Percentiles rank a stretch among this genome's conserved stretches.
phyloP scores from a whole-genome alignment of 23 tunicate species.

The Halocynthia roretzi region DNA sequence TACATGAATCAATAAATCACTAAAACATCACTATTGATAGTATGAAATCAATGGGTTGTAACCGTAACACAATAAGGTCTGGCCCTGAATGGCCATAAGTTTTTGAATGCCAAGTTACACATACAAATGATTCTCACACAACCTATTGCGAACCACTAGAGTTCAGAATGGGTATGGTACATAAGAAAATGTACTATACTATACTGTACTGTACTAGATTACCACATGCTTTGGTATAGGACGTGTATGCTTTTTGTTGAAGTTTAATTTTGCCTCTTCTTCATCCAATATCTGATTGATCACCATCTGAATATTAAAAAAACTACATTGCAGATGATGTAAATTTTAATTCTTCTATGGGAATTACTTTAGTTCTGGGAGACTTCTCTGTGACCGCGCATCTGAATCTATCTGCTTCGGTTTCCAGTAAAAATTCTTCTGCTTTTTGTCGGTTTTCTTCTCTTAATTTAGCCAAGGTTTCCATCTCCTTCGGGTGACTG shows the following conservation, averaged over 20 bases:
- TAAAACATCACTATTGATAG: too few species aligned
- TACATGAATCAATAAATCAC: too few species aligned
- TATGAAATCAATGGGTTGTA: too few species aligned
- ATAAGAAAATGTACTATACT: neutral
- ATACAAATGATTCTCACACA: too few species aligned
- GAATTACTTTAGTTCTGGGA: slow-evolving; percentile 42
- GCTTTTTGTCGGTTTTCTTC: slow-evolving; percentile 60
- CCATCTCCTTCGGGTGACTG: slow-evolving; percentile 65
- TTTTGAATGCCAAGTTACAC: too few species aligned
- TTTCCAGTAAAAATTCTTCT: slow-evolving; percentile 44
- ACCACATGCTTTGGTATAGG: slow-evolving; percentile 55
- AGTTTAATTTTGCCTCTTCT: slow-evolving; percentile 50
- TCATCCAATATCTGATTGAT: slow-evolving; percentile 33
- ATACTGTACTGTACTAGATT: neutral
- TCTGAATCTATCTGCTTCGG: slow-evolving; percentile 63
- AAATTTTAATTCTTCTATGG: too few species aligned
- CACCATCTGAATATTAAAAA: slow-evolving; percentile 3
- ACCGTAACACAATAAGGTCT: too few species aligned
- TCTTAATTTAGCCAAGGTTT: slow-evolving; percentile 12
- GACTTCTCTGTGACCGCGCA: slow-evolving; percentile 72
- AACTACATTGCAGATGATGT: neutral
- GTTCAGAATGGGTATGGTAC: neutral
- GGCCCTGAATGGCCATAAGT: too few species aligned
- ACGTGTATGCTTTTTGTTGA: slow-evolving; percentile 49
- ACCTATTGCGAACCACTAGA: too few species aligned